Evolutionary conservation across 2,797 vertebrate genomes (phyloP), one percentile per base, ranked within the genome.

Genomic region (Acrossocheilus fasciatus): DNA sequence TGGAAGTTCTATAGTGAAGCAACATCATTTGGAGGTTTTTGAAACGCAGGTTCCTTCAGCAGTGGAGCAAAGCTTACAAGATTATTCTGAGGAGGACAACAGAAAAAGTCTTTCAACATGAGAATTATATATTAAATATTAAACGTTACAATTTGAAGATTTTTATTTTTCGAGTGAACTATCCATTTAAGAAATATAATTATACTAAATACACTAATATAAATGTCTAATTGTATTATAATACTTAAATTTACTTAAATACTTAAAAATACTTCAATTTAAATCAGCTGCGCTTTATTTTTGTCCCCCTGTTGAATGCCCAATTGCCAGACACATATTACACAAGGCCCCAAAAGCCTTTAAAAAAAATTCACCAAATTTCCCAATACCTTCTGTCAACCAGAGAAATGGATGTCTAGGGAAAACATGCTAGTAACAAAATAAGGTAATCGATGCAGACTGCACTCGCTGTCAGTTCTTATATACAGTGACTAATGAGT

Each of bases 401-500:
- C 70, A 45, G 30, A 52, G 52, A 36, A 68, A 72, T 68, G 50
- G 50, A 81, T 69, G 59, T 66, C 82, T 10, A 59, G 15, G n/a
- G 47, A 78, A 84, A 79, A 66, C 43, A 69, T 11, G 36, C 12
- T 78, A 6, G 57, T 45, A 64, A 54, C 52, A 86, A 72, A 85
- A 77, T 66, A 80, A 80, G 54, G 69, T 86, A 80, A 83, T 74
- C 66, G n/a, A 84, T 83, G 75, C 15, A 30, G 75, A 45, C 45
- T 62, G 41, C 74, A 79, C 52, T 57, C 6, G n/a, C 75, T 69
- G 86, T 80, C 86, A 77, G 72, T 52, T 57, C 76, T 81, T 68
- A 86, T 85, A 83, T 68, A 43, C 72, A 72, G 81, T 80, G 83
- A 82, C 39, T 64, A 64, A 84, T 86, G 64, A 81, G 81, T 72